A percentile compares a stretch with the other conserved stretches of the same genome.
These are phyloP conservation scores for Caenorhabditis briggsae DNA, from an alignment of 1,140 invertebrate species.

Conservation along the genomic window DNA sequence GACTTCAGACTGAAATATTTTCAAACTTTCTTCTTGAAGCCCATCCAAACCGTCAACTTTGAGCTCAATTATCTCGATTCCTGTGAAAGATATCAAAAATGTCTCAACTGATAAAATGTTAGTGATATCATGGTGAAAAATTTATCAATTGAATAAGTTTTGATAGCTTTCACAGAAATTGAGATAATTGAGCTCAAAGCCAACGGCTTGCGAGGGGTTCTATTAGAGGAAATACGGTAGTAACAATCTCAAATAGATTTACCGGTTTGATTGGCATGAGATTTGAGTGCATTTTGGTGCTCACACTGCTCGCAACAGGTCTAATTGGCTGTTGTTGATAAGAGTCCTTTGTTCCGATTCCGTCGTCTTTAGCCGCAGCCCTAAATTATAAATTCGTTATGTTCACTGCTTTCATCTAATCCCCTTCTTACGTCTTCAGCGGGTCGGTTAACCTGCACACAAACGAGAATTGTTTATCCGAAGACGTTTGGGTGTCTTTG, in stretches of 20 bases:
- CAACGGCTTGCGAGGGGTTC: too few relatives aligned
- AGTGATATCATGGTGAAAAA: too few relatives aligned
- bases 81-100: too few relatives aligned
- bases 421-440: background rate
- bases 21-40: background rate
- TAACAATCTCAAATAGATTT: background rate
- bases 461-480: constrained; percentile 68
- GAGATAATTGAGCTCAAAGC: too few relatives aligned
- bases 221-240: too few relatives aligned
- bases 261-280: constrained; percentile 40
- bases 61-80: too few relatives aligned
- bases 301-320: constrained; percentile 33
- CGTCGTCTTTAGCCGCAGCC: background rate
- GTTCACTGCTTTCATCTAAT: too few relatives aligned
- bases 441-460: constrained; percentile 67
- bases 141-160: too few relatives aligned
- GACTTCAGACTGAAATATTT: constrained; percentile 20
- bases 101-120: too few relatives aligned
- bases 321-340: constrained; percentile 27
- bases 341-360: constrained; percentile 20
- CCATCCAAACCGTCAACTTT: too few relatives aligned
- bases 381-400: background rate
- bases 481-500: constrained; percentile 66
- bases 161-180: too few relatives aligned
- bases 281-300: constrained; percentile 43